Evolutionary conservation across 2,113 vertebrate species (phyloP), one percentile per base, ranked within the genome.

Genomic region (Cololabis saira): DNA sequence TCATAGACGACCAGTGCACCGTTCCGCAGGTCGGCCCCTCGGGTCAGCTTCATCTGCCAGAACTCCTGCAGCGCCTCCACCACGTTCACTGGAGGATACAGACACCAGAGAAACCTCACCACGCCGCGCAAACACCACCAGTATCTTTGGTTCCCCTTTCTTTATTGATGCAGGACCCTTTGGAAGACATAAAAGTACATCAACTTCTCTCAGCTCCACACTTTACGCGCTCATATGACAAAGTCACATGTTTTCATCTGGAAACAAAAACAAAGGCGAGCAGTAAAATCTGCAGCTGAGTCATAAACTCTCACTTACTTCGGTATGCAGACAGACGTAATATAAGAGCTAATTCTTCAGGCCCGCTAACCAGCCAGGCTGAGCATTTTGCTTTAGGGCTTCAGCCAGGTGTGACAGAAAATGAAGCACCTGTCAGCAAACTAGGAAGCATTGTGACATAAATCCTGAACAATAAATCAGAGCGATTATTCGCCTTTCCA

Each of bases 21-120:
- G 0, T 99, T 98, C n/a, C 95, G 93, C 81, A 99, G 88, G 40
- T 99, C 98, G 0, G 98, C 97, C 0, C 98, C 98, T 2, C 98
- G 93, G 0, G 94, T 97, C 68, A 96, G 94, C 79, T 99, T 99
- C 98, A 99, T 99, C 93, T 99, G 98, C 98, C 98, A 99, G 83
- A 99, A 99, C 72, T 99, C 98, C 92, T 99, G 97, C 4, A 99
- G 91, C 0, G 98, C 98, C 70, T 99, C 98, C 91, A 99, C 98
- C 47, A 99, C 97, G 3, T 99, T 99, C 74, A 99, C 98, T 99
- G 75, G 0, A 71, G 50, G 24, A 66, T 41, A 72, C 14, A 81
- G 13, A 67, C 12, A 66, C 12, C 49, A 41, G 44, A 52, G 18
- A 51, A 42, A 43, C 5, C 3, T 4, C 0, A 21, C 62, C 50